Percentiles rank a stretch among this genome's conserved stretches.
These are phyloP conservation scores for Pogoniulus pusillus DNA, from an alignment of 2,797 vertebrate genomes.

Conservation along the genomic window DNA sequence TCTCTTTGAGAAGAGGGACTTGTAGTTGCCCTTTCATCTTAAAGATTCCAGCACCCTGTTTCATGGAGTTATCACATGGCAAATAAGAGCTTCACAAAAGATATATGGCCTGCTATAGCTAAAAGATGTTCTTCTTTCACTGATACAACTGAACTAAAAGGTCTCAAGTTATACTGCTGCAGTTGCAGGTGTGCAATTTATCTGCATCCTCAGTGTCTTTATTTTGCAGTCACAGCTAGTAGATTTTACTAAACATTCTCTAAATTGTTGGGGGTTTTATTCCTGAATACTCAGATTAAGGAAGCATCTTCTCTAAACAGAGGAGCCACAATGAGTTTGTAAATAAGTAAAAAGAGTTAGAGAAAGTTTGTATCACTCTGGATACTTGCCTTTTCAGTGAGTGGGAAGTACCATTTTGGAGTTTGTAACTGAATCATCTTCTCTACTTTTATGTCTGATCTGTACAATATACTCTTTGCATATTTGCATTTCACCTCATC, in stretches of 20 bases:
- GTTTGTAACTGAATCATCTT: background rate
- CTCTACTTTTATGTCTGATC: slow-evolving; percentile 36
- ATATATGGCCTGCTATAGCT: background rate
- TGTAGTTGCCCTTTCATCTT: background rate
- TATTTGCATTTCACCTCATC: slow-evolving; percentile 59
- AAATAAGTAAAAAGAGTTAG: background rate
- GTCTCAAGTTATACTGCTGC: background rate
- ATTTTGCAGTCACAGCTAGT: background rate
- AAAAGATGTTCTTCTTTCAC: background rate
- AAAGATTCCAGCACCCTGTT: background rate
- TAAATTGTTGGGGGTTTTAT: background rate
- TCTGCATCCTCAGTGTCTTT: background rate
- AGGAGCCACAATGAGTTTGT: background rate
- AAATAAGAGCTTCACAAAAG: background rate
- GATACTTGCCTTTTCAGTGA: slow-evolving; percentile 36
- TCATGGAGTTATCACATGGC: background rate
- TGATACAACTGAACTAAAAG: background rate
- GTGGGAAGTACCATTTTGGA: slow-evolving; percentile 36
- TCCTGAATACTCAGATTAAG: background rate
- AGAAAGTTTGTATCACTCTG: background rate
- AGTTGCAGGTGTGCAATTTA: background rate
- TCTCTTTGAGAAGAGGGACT: background rate
- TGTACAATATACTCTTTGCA: background rate
- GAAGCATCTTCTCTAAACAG: background rate
- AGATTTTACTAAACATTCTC: background rate